A percentile compares a stretch with the other conserved stretches of the same genome.
Evolutionary conservation across 1,140 invertebrate genomes (phyloP).

Genomic region (Cherax quadricarinatus): DNA sequence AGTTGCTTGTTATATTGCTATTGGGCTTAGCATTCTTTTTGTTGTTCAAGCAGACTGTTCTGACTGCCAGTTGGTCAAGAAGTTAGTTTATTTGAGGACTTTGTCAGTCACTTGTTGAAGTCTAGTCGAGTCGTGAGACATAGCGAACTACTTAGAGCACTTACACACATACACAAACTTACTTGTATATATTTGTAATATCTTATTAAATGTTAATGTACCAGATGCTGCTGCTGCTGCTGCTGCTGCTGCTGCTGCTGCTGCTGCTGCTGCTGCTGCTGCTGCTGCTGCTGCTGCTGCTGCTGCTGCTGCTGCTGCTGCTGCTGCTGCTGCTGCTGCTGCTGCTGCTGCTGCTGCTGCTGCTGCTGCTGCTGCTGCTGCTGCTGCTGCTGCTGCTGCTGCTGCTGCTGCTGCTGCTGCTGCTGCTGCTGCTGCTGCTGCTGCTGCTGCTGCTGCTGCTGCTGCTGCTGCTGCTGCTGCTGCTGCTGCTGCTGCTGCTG

Average conservation of each 20-base stretch:
- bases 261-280: constrained; percentile 9
- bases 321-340: constrained; percentile 9
- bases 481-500: constrained; percentile 9
- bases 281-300: constrained; percentile 4
- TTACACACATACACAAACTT: no score
- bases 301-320: constrained; percentile 9
- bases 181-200: no score
- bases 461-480: constrained; percentile 8
- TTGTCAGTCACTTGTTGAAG: no score
- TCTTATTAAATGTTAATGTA: no score
- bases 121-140: no score
- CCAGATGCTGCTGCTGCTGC: no score
- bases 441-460: constrained; percentile 4
- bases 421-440: constrained; percentile 9
- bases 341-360: constrained; percentile 4
- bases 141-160: no score
- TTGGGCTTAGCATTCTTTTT: no score
- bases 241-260: neutral
- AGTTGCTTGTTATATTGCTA: no score
- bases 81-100: no score
- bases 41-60: no score
- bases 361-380: constrained; percentile 9
- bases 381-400: constrained; percentile 9
- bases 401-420: constrained; percentile 8
- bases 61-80: no score